Base-by-base conservation (phyloP, 2,113 vertebrate genomes). In the Passer domesticus region DNA sequence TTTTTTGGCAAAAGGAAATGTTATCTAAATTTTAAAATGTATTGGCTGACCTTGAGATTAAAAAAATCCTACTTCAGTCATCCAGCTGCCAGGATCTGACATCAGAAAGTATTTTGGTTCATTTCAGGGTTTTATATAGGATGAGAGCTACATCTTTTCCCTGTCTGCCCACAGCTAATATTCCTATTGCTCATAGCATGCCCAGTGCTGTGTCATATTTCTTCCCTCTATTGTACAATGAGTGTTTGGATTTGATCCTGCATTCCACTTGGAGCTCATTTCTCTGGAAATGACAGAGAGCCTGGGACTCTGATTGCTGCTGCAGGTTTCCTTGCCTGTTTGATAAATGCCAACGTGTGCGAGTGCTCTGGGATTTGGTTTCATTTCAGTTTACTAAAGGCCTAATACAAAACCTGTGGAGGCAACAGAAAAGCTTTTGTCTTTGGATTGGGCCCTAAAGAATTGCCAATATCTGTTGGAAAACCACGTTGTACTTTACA, bases 331-430 rank as follows among this genome's bases (percentile, higher is more conserved):
- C 7, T 62, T 92, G 90, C 35, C 79, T 95, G 24, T 47, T 81
- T 94, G 92, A 97, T 88, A 83, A 95, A 92, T 78, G 76, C n/a
- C 75, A 86, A 33, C 13, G 11, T 55, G 28, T 15, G 11, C 2
- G 35, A 84, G 72, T 17, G 67, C 23, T 83, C 73, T 49, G 73
- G 94, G 88, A 39, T 81, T 90, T 83, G 35, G 31, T 90, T 88
- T 88, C 75, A 93, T 90, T 95, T 86, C 83, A 83, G 84, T 85
- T 94, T 89, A 91, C 78, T 70, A 21, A 94, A 92, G 84, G 78
- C 33, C 67, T 92, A 46, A 67, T 70, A 53, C 63, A 77, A 59
- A 93, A 85, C 52, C 68, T 52, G 15, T 41, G 52, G 47, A 88
- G 41, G 76, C 58, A 78, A 83, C 2, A 5, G 72, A 72, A 96